phyloP scores from a whole-genome alignment of 2,888 invertebrate species.

The Brachyopa scutellaris region DNA sequence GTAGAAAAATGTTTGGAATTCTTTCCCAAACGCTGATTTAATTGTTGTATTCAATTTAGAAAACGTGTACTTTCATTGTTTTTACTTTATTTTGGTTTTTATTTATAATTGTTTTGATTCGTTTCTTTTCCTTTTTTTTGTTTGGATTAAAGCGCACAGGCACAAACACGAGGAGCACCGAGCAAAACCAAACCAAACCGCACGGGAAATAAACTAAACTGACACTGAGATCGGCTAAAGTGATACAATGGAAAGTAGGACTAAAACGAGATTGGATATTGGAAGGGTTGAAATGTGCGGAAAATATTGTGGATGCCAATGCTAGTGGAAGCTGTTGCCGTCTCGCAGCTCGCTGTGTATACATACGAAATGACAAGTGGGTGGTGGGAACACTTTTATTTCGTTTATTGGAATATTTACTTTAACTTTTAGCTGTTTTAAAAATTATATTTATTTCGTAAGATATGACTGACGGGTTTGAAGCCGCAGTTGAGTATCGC shows the following conservation, averaged over 20 bases:
- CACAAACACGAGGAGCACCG: constrained; percentile 18
- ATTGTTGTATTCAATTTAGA: constrained; percentile 19
- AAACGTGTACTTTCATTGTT: constrained; percentile 43
- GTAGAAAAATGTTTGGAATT: constrained; percentile 13
- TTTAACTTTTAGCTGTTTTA: too few species aligned
- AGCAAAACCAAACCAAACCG: too few species aligned
- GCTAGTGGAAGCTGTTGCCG: too few species aligned
- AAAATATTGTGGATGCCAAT: too few species aligned
- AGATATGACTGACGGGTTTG: too few species aligned
- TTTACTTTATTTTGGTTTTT: constrained; percentile 26
- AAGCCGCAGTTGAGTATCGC: too few species aligned
- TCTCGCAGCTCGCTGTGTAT: too few species aligned
- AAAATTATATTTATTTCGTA: too few species aligned
- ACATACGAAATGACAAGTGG: too few species aligned
- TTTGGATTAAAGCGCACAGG: constrained; percentile 22
- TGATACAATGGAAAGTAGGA: constrained; percentile 59
- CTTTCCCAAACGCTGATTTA: constrained; percentile 19
- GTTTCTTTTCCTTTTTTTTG: constrained; percentile 32
- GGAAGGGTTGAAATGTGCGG: constrained; percentile 27
- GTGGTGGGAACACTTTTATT: neutral
- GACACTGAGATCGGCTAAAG: constrained; percentile 63
- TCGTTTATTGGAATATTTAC: too few species aligned
- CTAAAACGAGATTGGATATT: constrained; percentile 24
- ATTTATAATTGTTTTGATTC: constrained; percentile 68
- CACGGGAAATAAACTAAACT: constrained; percentile 71